Conservation (phyloP, 1,140 invertebrate species). For the Thaumatotibia leucotreta region DNA sequence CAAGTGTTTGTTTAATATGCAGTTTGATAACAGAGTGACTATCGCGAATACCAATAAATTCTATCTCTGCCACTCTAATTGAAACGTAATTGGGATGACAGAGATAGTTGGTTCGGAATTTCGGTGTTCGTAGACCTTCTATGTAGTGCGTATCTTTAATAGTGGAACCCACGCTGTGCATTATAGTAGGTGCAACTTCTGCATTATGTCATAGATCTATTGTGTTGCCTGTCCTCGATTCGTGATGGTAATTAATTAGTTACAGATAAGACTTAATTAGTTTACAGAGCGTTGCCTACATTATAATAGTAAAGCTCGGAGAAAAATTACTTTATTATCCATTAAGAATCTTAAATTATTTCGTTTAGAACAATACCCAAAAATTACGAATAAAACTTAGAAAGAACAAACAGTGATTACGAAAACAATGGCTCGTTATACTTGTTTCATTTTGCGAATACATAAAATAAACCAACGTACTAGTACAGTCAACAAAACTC, state of each 20-base stretch:
- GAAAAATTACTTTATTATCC: not conserved
- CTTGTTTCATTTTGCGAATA: too few relatives aligned
- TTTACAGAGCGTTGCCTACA: not conserved
- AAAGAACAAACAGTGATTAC: not conserved
- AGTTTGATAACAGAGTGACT: conserved; percentile 18
- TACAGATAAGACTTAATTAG: not conserved
- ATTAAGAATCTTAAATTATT: not conserved
- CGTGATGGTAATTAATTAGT: not conserved
- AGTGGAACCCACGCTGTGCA: not conserved
- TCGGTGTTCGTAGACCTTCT: too few relatives aligned
- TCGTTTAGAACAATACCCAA: too few relatives aligned
- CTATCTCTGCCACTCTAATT: too few relatives aligned
- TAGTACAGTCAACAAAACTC: too few relatives aligned
- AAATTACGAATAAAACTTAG: too few relatives aligned
- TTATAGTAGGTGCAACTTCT: not conserved
- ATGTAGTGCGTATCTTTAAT: too few relatives aligned
- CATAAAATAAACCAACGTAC: too few relatives aligned
- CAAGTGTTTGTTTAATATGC: conserved; percentile 29
- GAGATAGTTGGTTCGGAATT: too few relatives aligned
- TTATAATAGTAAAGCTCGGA: not conserved
- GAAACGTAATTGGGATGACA: too few relatives aligned
- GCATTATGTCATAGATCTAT: not conserved
- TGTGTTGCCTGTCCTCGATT: not conserved
- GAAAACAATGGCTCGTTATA: not conserved
- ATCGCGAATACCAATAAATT: too few relatives aligned